These are phyloP conservation scores for Miniopterus natalensis DNA, from an alignment of 2,113 vertebrate genomes.

Conservation along the genomic window DNA sequence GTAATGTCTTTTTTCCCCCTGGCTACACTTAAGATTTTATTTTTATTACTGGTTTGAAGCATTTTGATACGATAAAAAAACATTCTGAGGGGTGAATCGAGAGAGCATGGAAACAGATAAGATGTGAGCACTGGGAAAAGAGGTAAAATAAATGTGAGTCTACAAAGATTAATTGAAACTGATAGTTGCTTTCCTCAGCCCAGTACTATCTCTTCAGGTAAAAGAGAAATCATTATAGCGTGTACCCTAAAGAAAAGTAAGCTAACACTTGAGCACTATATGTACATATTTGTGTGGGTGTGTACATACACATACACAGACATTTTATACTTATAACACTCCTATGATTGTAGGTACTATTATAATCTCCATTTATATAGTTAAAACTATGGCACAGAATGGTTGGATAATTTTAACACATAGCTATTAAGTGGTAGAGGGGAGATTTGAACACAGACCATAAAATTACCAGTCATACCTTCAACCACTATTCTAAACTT, in stretches of 20 bases:
- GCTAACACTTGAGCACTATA: not conserved
- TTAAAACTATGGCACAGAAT: not conserved
- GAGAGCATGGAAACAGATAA: not conserved
- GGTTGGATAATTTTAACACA: not conserved
- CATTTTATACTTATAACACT: not conserved
- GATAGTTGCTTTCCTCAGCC: not conserved
- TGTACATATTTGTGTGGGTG: not conserved
- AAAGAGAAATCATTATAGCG: not conserved
- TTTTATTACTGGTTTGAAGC: constrained; percentile 30
- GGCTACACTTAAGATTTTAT: not conserved
- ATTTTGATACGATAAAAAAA: constrained; percentile 34
- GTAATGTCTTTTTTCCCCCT: not conserved
- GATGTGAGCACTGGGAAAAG: not conserved
- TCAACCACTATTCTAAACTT: not conserved
- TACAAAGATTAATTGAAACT: not conserved
- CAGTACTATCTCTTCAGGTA: not conserved
- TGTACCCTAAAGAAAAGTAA: not conserved
- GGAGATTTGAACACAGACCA: not conserved
- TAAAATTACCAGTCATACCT: not conserved
- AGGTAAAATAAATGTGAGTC: not conserved
- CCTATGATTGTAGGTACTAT: not conserved
- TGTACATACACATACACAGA: not conserved
- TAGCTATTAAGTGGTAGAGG: not conserved
- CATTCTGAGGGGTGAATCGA: not conserved
- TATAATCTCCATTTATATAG: not conserved